A percentile compares a stretch with the other conserved stretches of the same genome.
Conservation (phyloP, 1,140 invertebrate genomes). For the Dinoponera quadriceps region DNA sequence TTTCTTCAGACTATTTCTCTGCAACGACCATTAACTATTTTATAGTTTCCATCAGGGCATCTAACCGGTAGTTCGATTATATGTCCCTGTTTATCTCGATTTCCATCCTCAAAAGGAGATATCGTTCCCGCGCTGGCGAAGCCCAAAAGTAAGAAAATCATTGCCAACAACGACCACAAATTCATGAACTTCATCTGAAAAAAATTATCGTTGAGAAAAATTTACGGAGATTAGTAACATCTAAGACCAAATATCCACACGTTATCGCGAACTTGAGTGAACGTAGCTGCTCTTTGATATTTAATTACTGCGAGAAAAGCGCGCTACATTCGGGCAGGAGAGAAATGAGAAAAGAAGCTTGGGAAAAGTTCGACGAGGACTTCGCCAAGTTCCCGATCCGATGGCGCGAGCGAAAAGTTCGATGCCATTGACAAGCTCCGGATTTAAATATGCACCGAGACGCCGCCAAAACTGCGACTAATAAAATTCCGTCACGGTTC, state of each 20-base stretch:
- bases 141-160: not conserved
- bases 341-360: not conserved
- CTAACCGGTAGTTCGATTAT: not conserved
- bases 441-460: not conserved
- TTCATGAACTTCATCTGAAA: slow-evolving; percentile 6
- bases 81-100: not conserved
- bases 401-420: not conserved
- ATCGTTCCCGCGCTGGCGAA: not conserved
- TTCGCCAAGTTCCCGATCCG: not conserved
- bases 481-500: not conserved
- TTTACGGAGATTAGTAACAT: not conserved
- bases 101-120: not conserved
- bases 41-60: not conserved
- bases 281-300: too few relatives aligned
- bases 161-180: not conserved
- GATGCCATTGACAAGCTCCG: not conserved
- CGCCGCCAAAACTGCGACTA: not conserved
- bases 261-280: too few relatives aligned
- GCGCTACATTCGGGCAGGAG: not conserved
- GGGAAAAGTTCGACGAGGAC: not conserved
- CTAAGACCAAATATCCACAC: too few relatives aligned
- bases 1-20: not conserved
- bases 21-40: not conserved
- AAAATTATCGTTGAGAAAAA: not conserved
- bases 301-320: not conserved